A percentile compares a stretch with the other conserved stretches of the same genome.
These are phyloP conservation scores for Pheosia tremula DNA, from an alignment of 2,888 invertebrate species.

Conservation along the genomic window DNA sequence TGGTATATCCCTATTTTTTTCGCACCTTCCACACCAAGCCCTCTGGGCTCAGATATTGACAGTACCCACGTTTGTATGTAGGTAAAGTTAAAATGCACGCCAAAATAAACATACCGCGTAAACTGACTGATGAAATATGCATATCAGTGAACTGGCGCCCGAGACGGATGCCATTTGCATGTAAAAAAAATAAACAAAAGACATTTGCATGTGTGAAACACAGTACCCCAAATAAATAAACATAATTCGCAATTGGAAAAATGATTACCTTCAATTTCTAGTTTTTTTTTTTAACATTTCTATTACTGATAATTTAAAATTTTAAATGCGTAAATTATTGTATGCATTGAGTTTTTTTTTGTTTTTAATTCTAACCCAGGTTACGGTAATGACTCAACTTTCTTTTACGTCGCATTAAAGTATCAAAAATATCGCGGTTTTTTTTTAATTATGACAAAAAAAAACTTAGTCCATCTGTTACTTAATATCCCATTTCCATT, in stretches of 20 bases:
- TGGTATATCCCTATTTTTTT: neutral
- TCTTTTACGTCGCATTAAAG: too few species aligned
- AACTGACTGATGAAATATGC: conserved; percentile 33
- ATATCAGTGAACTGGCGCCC: conserved; percentile 22
- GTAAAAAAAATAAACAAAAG: neutral
- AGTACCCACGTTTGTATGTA: conserved; percentile 9
- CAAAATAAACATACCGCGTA: conserved; percentile 33
- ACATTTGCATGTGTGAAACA: conserved; percentile 2
- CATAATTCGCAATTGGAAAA: neutral
- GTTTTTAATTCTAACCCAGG: too few species aligned
- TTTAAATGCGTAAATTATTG: too few species aligned
- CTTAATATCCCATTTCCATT: too few species aligned
- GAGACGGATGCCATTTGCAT: conserved; percentile 20
- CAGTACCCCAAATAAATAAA: conserved; percentile 25
- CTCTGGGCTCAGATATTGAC: conserved; percentile 9
- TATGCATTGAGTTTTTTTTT: too few species aligned
- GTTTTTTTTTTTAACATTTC: too few species aligned
- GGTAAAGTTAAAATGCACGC: conserved; percentile 30
- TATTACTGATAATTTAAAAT: too few species aligned
- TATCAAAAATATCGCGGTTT: too few species aligned
- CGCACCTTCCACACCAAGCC: neutral
- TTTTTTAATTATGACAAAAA: too few species aligned
- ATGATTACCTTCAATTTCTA: neutral
- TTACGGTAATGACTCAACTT: too few species aligned
- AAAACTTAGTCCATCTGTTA: too few species aligned